phyloP scores from a whole-genome alignment of 2,888 invertebrate genomes.

The Ernsta delagoae region DNA sequence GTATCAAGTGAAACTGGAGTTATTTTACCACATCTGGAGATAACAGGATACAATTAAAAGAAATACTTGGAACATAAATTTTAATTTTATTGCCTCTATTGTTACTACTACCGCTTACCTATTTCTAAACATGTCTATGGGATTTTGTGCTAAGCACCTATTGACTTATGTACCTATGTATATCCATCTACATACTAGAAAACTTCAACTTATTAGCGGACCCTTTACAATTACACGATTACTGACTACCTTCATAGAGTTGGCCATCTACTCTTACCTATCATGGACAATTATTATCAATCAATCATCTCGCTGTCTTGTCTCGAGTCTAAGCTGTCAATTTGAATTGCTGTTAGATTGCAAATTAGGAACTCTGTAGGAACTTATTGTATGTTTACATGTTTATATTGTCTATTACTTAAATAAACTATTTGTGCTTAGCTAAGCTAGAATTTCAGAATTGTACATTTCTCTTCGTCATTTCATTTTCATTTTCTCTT shows the following conservation, averaged over 20 bases:
- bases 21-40: slow-evolving; percentile 44
- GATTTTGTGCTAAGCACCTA: neutral
- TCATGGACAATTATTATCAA: neutral
- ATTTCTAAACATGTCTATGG: no score
- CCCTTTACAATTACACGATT: no score
- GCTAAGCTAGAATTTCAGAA: no score
- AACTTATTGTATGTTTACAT: neutral
- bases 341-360: neutral
- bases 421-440: no score
- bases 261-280: neutral
- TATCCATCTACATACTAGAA: no score
- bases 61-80: slow-evolving; percentile 14
- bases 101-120: no score
- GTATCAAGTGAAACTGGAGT: slow-evolving; percentile 44
- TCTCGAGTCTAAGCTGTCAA: neutral
- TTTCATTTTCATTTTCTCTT: no score
- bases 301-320: neutral
- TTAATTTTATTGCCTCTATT: neutral
- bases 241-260: neutral
- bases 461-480: no score
- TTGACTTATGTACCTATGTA: neutral
- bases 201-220: no score
- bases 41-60: slow-evolving; percentile 38
- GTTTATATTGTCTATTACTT: no score
- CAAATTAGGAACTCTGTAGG: neutral